Evolutionary conservation across 2,888 invertebrate species (phyloP).

Genomic region (Morpho helenor): DNA sequence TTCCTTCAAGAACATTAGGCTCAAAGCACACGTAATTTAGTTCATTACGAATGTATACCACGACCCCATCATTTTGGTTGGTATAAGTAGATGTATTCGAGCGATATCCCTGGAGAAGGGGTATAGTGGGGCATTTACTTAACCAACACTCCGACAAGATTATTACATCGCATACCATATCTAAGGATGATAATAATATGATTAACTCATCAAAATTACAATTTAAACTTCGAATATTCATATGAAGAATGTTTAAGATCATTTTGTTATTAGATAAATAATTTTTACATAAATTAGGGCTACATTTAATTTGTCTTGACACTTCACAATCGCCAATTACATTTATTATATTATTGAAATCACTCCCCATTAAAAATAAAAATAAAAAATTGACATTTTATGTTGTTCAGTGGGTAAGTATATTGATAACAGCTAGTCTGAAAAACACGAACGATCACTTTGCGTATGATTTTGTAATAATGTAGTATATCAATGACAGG

Average conservation of each 20-base stretch:
- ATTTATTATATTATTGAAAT: not conserved
- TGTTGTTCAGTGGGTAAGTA: not conserved
- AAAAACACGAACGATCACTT: too few species aligned
- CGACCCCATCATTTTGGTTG: constrained; percentile 2
- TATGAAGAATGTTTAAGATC: not conserved
- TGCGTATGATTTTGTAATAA: too few species aligned
- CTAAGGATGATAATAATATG: not conserved
- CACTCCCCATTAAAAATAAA: not conserved
- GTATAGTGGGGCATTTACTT: not conserved
- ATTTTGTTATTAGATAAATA: not conserved
- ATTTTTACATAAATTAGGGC: not conserved
- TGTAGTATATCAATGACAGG: too few species aligned
- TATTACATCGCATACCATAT: not conserved
- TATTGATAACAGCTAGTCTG: too few species aligned
- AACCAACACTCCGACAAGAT: constrained; percentile 2
- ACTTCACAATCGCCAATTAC: not conserved
- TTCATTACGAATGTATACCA: not conserved
- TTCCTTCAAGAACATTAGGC: not conserved
- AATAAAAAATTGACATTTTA: not conserved
- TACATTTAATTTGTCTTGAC: not conserved
- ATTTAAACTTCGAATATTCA: constrained; percentile 4
- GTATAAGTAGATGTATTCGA: not conserved
- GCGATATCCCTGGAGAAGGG: not conserved
- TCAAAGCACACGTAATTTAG: not conserved
- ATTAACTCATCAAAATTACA: not conserved